These are phyloP conservation scores for Syngnathoides biaculeatus DNA, from an alignment of 2,113 vertebrate genomes.

Conservation along the genomic window DNA sequence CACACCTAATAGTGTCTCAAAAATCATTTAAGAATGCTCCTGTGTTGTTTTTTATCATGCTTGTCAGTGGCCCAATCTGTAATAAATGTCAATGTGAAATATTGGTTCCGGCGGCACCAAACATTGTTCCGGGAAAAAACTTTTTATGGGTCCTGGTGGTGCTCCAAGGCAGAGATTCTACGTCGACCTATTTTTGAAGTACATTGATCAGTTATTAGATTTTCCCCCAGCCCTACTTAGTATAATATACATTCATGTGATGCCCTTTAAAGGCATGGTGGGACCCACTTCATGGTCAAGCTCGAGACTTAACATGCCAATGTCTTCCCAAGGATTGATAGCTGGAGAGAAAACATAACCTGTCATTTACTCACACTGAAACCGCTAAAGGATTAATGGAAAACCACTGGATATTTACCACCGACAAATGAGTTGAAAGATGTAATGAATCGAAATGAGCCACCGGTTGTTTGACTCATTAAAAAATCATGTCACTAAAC, in stretches of 20 bases:
- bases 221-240: neutral
- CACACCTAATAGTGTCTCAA: no score
- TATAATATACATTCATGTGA: conserved; percentile 49
- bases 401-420: conserved; percentile 31
- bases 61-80: no score
- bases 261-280: conserved; percentile 55
- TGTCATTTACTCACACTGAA: conserved; percentile 57
- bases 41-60: no score
- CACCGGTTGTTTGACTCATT: conserved; percentile 35
- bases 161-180: no score
- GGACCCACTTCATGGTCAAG: conserved; percentile 51
- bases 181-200: no score
- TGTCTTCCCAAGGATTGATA: conserved; percentile 42
- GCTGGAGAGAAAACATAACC: conserved; percentile 54
- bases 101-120: no score
- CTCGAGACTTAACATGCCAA: conserved; percentile 59
- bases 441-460: conserved; percentile 28
- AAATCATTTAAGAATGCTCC: no score
- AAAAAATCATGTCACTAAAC: conserved; percentile 29
- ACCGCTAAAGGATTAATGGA: conserved; percentile 46
- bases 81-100: no score
- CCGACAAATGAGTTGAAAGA: conserved; percentile 35
- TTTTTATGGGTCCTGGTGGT: no score
- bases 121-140: no score
- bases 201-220: no score